Evolutionary conservation across 2,888 invertebrate species (phyloP), one percentile per base, ranked within the genome.

Genomic region (Habroteleia sp.): DNA sequence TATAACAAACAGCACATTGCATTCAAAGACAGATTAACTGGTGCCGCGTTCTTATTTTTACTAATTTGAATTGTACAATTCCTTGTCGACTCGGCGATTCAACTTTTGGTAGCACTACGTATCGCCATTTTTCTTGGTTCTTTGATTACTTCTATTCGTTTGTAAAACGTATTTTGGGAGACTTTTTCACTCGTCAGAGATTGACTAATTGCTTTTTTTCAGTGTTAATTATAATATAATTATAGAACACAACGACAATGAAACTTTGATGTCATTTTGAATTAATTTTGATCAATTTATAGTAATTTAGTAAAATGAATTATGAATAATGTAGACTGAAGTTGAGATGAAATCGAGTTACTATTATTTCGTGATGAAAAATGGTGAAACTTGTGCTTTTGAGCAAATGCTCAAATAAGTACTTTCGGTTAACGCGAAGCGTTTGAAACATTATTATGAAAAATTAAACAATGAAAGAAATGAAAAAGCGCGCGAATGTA

Each of bases 1-100:
- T 88, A 87, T 83, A 87, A 87, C 87, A 87, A 85, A 88, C 86
- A 87, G 85, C 87, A 87, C 80, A 87, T 83, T 83, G 81, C 83
- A 85, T 85, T 84, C 86, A 85, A 79, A 85, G 75, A 77, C 65
- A 73, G 44, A 33, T 78, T 71, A 74, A 60, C 73, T 69, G 48
- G 56, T 62, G 14, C 46, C 37, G 37, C 8, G 10, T n/a, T 62
- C 29, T 16, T 46, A 20, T 56, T 8, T 48, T 48, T 20, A 58
- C 42, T 11, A 52, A 29, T 27, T 52, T 66, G 13, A 42, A 31
- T 39, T 56, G 52, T 58, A 41, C 68, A 50, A 60, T 74, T 63
- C 60, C 16, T 74, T 48, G 44, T 54, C 41, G 29, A 52, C 56
- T 62, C 33, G 17, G 31, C 29, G 20, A 10, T 50, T 8, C n/a